Conservation (phyloP, 1,140 invertebrate genomes). For the Diorhabda carinulata region DNA sequence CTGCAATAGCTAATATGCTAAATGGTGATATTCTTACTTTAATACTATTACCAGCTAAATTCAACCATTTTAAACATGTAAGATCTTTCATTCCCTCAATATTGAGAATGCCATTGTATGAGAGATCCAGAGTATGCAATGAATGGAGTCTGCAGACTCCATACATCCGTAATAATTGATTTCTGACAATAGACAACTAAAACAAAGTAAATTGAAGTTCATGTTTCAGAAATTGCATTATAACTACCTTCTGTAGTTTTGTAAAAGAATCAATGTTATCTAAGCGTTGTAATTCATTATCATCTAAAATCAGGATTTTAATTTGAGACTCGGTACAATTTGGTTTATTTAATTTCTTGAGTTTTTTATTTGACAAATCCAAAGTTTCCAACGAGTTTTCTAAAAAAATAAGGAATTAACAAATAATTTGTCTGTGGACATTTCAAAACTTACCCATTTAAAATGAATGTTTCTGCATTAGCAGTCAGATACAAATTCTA, state of each 20-base stretch:
- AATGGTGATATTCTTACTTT: slow-evolving; percentile 50
- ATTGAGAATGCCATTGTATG: slow-evolving; percentile 81
- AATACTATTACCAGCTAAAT: slow-evolving; percentile 68
- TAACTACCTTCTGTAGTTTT: slow-evolving; percentile 71
- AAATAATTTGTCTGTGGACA: neutral
- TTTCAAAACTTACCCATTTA: slow-evolving; percentile 19
- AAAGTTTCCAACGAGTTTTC: slow-evolving; percentile 44
- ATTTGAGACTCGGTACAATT: slow-evolving; percentile 61
- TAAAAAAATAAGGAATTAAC: slow-evolving; percentile 16
- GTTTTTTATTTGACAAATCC: slow-evolving; percentile 63
- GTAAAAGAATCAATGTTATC: slow-evolving; percentile 81
- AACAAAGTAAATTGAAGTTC: slow-evolving; percentile 10
- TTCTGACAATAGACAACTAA: slow-evolving; percentile 78
- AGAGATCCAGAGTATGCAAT: slow-evolving; percentile 75
- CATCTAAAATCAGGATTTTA: slow-evolving; percentile 74
- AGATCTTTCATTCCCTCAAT: slow-evolving; percentile 87
- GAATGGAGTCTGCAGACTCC: slow-evolving; percentile 75
- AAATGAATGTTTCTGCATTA: neutral
- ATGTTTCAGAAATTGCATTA: neutral
- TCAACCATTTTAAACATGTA: slow-evolving; percentile 70
- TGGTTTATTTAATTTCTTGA: slow-evolving; percentile 71
- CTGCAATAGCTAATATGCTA: no score
- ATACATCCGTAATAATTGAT: slow-evolving; percentile 82
- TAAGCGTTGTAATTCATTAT: slow-evolving; percentile 81
- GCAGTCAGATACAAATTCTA: no score